Percentiles rank a stretch among this genome's conserved stretches.
These are phyloP conservation scores for Zaprionus africanus DNA, from an alignment of 1,140 invertebrate species.

Conservation along the genomic window DNA sequence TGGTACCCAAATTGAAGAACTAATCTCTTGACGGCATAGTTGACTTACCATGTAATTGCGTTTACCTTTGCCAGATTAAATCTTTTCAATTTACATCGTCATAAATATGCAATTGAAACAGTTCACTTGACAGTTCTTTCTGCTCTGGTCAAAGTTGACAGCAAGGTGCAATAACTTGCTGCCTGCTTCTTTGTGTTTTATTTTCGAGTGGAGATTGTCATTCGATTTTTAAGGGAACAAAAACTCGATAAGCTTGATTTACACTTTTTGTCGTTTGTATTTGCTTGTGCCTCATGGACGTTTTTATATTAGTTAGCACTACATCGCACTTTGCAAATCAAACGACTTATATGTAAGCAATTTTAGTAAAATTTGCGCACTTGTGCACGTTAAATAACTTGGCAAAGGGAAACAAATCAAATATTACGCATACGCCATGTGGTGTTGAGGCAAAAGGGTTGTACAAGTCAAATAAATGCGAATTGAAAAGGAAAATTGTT, in stretches of 20 bases:
- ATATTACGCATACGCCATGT: conserved; percentile 62
- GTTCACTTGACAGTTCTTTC: neutral
- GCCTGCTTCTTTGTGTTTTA: too few species aligned
- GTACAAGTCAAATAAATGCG: conserved; percentile 29
- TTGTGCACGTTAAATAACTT: conserved; percentile 60
- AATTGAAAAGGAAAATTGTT: conserved; percentile 47
- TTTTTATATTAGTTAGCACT: neutral
- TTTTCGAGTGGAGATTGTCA: neutral
- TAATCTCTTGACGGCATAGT: conserved; percentile 7
- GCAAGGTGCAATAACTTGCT: neutral
- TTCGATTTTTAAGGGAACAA: neutral
- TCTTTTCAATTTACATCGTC: conserved; percentile 1
- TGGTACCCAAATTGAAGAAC: neutral
- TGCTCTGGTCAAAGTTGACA: neutral
- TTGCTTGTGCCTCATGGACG: neutral
- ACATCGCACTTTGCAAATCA: conserved; percentile 21
- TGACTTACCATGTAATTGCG: conserved; percentile 3
- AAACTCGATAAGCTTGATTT: conserved; percentile 1
- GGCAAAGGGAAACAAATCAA: conserved; percentile 47
- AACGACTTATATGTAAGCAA: conserved; percentile 32
- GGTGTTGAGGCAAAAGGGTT: conserved; percentile 18
- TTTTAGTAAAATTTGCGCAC: conserved; percentile 34
- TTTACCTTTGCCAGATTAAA: conserved; percentile 7
- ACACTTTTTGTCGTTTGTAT: neutral
- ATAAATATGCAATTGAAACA: conserved; percentile 7